These are phyloP conservation scores for Fissipunctia ypsillon DNA, from an alignment of 2,888 invertebrate genomes.

Conservation along the genomic window DNA sequence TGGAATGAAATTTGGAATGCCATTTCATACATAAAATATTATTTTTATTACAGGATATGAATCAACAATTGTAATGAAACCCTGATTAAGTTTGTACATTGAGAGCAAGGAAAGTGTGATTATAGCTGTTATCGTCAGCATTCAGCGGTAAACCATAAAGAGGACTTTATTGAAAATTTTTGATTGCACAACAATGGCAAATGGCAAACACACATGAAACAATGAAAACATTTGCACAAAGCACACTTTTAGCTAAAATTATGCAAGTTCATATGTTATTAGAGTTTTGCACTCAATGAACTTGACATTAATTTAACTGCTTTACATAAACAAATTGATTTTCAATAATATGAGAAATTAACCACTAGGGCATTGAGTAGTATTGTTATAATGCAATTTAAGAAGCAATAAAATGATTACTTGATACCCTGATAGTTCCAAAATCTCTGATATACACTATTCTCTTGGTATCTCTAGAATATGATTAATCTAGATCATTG, in stretches of 20 bases:
- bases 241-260: conserved; percentile 70
- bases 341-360: background rate
- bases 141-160: conserved; percentile 81
- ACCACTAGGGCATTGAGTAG: background rate
- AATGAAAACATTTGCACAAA: conserved; percentile 81
- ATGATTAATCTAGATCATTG: conserved; percentile 41
- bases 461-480: background rate
- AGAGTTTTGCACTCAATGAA: conserved; percentile 18
- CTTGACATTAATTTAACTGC: background rate
- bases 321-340: background rate
- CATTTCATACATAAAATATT: conserved; percentile 43
- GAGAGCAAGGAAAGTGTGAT: conserved; percentile 71
- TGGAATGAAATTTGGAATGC: conserved; percentile 13
- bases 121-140: conserved; percentile 79
- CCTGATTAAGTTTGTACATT: conserved; percentile 80
- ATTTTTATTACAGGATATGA: conserved; percentile 76
- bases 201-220: conserved; percentile 81
- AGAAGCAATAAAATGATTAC: background rate
- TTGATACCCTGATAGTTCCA: background rate
- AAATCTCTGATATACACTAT: background rate
- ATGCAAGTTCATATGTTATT: conserved; percentile 69
- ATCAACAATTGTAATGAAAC: conserved; percentile 80
- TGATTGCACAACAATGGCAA: conserved; percentile 88
- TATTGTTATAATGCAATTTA: conserved; percentile 1
- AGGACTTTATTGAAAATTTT: conserved; percentile 88